Evolutionary conservation across 2,888 invertebrate genomes (phyloP).

Genomic region (Tortricodes alternella): DNA sequence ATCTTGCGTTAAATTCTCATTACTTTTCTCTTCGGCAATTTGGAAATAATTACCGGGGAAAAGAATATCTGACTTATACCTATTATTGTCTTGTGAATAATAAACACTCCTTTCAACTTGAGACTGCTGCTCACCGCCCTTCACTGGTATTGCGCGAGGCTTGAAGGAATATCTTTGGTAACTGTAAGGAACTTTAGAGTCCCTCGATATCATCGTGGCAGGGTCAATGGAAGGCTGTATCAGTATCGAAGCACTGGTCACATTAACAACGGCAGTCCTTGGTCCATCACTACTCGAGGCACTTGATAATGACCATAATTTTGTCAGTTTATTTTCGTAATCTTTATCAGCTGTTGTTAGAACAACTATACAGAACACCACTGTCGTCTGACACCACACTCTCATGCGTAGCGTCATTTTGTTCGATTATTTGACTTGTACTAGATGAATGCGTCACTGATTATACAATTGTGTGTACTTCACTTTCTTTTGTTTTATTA

Average conservation of each 20-base stretch:
- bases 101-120: slow-evolving; percentile 60
- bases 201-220: slow-evolving; percentile 41
- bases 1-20: slow-evolving; percentile 44
- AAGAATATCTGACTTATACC: slow-evolving; percentile 65
- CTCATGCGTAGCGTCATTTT: slow-evolving; percentile 54
- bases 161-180: slow-evolving; percentile 61
- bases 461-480: slow-evolving; percentile 55
- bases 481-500: slow-evolving; percentile 59
- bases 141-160: slow-evolving; percentile 63
- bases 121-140: slow-evolving; percentile 44
- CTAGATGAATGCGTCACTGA: slow-evolving; percentile 46
- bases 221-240: slow-evolving; percentile 47
- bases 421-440: slow-evolving; percentile 40
- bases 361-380: slow-evolving; percentile 59
- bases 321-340: slow-evolving; percentile 63
- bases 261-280: slow-evolving; percentile 56
- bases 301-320: slow-evolving; percentile 62
- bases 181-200: slow-evolving; percentile 43
- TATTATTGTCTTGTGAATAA: slow-evolving; percentile 56
- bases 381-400: slow-evolving; percentile 51
- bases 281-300: slow-evolving; percentile 59
- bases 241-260: slow-evolving; percentile 65
- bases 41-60: slow-evolving; percentile 77
- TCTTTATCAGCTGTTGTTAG: slow-evolving; percentile 51
- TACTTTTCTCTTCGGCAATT: slow-evolving; percentile 77